Evolutionary conservation across 2,797 vertebrate genomes (phyloP), one percentile per base, ranked within the genome.

Genomic region (Lithobates sylvaticus): DNA sequence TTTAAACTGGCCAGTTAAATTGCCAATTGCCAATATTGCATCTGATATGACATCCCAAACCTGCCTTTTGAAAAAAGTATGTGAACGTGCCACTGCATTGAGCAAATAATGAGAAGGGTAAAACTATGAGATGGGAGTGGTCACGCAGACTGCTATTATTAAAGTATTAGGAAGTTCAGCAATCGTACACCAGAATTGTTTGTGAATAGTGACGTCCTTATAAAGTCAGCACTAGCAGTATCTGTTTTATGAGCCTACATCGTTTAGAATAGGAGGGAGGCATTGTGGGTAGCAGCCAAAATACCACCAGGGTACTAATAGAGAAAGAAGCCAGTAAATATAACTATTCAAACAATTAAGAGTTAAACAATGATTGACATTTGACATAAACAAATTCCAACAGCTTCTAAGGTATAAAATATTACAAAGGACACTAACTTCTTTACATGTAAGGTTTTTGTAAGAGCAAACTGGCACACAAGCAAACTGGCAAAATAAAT

Each of bases 161-260:
- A 76, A 85, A 74, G n/a, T 65, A 79, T 67, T 65, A 64, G 84
- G 21, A 10, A 76, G 64, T 36, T 58, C 42, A 75, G 71, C 27
- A 75, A 61, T 64, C 42, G 23, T 47, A 83, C 81, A 47, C 69
- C 85, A 26, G 39, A 9, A 39, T 54, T 87, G 85, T 87, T 87
- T 87, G 61, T 61, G 69, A 83, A 58, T 75, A 61, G 81, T 87
- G 86, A 79, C 86, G 81, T 87, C 86, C 86, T 83, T 87, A 83
- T 87, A 87, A 87, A 87, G 86, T 70, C 72, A 87, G 76, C 42
- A 36, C 86, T 87, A 76, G 86, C 81, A 83, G 86, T 78, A 83
- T 87, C 86, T 87, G 76, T 87, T 87, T 84, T 84, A 87, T 84
- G 81, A 84, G 86, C n/a, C 70, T 79, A 58, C 68, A 67, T 75